Evolutionary conservation across 1,140 invertebrate species (phyloP), one percentile per base, ranked within the genome.

Genomic region (Hyles vespertilio): DNA sequence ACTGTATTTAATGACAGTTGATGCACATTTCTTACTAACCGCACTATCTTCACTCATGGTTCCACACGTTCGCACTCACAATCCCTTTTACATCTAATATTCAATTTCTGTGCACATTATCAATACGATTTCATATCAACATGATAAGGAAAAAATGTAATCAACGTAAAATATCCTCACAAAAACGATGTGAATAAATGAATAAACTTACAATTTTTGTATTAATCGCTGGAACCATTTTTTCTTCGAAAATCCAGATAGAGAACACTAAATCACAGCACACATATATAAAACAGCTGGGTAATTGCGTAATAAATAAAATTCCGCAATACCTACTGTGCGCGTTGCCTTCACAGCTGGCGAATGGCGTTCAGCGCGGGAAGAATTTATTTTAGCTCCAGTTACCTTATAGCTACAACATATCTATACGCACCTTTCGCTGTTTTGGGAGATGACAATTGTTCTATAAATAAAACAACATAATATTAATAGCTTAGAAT

Each of bases 161-260:
- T 56, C 43, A 56, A 51, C 43, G 49, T 51, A 5, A 46, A 48
- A 53, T 65, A 61, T 63, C 64, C 64, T 60, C 59, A 51, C 55
- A 51, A 51, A 55, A 60, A 48, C 10, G 7, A 40, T 58, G 12
- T n/a, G 32, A 49, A 34, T 57, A 8, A 53, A 33, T 51, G 32
- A 34, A 10, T 32, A 51, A 65, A 74, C 72, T 72, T 64, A 74
- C 72, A 10, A 66, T 45, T 68, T 74, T 74, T 2, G 58, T 47
- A 46, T 65, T 74, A 8, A 59, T 34, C 5, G 52, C 58, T 9
- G 58, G 10, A 44, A 58, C 5, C 67, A 72, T 72, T 53, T 58
- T 63, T 46, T 33, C 32, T 56, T 48, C 43, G 33, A 9, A 36
- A 34, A 34, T 56, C 54, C 33, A 33, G 22, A n/a, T 9, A 44